Conservation (phyloP, 1,140 invertebrate genomes). For the Bombus soroeensis region DNA sequence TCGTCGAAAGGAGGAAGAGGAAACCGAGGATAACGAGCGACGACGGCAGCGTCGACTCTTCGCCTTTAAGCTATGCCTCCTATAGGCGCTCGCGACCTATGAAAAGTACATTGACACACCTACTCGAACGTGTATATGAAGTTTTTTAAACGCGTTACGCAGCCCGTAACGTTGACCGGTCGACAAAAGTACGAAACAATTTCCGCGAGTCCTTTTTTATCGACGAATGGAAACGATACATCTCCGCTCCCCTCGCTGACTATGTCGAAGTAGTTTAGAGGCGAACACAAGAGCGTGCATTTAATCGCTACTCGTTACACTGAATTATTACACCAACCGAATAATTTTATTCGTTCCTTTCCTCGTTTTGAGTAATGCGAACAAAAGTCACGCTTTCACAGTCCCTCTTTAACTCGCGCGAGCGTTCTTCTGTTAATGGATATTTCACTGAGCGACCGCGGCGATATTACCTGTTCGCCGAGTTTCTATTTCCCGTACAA, state of each 20-base stretch:
- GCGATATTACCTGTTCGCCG: not conserved
- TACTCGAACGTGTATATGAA: not conserved
- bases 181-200: not conserved
- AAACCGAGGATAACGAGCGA: constrained; percentile 61
- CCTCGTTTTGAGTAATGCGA: constrained; percentile 64
- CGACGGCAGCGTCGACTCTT: not conserved
- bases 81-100: not conserved
- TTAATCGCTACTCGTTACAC: constrained; percentile 40
- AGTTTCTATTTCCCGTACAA: constrained; percentile 38
- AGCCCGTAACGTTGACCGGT: not conserved
- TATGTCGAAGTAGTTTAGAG: not conserved
- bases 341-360: constrained; percentile 60
- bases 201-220: not conserved
- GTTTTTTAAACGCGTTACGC: not conserved
- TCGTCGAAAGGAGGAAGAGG: constrained; percentile 58
- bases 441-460: constrained; percentile 21
- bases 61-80: not conserved
- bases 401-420: constrained; percentile 51
- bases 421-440: constrained; percentile 56
- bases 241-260: not conserved
- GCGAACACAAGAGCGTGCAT: not conserved
- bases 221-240: not conserved
- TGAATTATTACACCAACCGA: constrained; percentile 46
- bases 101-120: constrained; percentile 31
- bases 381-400: constrained; percentile 69